phyloP scores from a whole-genome alignment of 2,113 vertebrate species.

The Cyanistes caeruleus region DNA sequence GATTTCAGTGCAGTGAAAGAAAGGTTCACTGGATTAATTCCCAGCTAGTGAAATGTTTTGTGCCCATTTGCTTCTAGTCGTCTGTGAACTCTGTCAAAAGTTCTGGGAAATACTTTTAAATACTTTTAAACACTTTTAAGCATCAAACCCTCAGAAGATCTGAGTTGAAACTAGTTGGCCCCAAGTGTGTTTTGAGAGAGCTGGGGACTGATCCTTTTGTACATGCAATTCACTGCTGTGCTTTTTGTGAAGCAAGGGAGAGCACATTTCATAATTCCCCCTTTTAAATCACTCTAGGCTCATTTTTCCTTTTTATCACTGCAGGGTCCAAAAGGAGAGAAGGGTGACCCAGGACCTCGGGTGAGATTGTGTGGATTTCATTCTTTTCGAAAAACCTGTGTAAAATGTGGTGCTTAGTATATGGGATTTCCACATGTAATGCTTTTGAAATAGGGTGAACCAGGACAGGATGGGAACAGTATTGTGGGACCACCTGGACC shows the following conservation, averaged over 20 bases:
- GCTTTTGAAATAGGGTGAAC: conserved; percentile 81
- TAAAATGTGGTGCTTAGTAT: not conserved
- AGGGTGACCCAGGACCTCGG: conserved; percentile 86
- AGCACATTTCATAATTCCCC: not conserved
- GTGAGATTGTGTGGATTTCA: conserved; percentile 69
- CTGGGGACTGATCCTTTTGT: not conserved
- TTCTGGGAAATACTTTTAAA: not conserved
- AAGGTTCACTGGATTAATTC: not conserved
- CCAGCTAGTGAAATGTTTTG: not conserved
- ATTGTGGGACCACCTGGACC: conserved; percentile 85
- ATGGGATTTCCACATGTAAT: not conserved
- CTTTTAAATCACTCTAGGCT: not conserved
- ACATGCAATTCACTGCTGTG: not conserved
- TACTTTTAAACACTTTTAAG: not conserved
- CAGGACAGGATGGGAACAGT: conserved; percentile 80
- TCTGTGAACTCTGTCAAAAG: not conserved
- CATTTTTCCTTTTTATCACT: not conserved
- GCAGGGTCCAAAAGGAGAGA: conserved; percentile 86
- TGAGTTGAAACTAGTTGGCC: not conserved
- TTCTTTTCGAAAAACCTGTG: not conserved
- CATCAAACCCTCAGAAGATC: not conserved
- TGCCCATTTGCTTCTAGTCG: not conserved
- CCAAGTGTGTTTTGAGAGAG: not conserved
- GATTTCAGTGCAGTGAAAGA: not conserved
- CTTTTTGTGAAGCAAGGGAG: not conserved